Evolutionary conservation across 1,140 invertebrate species (phyloP).

Genomic region (Drosophila nasuta): DNA sequence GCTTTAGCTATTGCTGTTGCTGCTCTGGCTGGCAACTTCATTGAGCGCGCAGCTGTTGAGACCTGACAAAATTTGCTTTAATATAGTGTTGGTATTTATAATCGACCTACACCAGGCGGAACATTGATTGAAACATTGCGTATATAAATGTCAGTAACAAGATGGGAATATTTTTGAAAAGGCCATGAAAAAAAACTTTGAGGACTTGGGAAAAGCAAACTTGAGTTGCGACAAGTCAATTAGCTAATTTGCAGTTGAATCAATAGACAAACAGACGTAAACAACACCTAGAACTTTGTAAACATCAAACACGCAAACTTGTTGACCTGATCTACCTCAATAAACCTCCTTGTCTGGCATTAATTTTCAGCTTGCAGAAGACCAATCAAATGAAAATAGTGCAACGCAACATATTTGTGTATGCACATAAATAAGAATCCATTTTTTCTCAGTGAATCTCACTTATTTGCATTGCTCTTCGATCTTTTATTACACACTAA

Average conservation of each 20-base stretch:
- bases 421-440: too few species aligned
- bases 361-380: too few species aligned
- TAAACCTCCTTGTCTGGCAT: too few species aligned
- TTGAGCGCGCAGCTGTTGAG: constrained; percentile 17
- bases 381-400: too few species aligned
- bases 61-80: constrained; percentile 48
- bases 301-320: too few species aligned
- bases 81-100: constrained; percentile 30
- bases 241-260: neutral
- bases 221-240: neutral
- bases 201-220: neutral
- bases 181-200: neutral
- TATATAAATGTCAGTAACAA: constrained; percentile 63
- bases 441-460: too few species aligned
- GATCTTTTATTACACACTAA: too few species aligned
- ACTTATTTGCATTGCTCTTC: too few species aligned
- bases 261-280: neutral
- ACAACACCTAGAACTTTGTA: neutral
- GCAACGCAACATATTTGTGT: too few species aligned
- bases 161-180: constrained; percentile 7
- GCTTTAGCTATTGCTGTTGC: constrained; percentile 21
- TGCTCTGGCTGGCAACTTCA: constrained; percentile 30
- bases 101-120: constrained; percentile 8
- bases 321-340: too few species aligned
- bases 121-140: constrained; percentile 69